Evolutionary conservation across 2,797 vertebrate genomes (phyloP).

Genomic region (Brotula barbata): DNA sequence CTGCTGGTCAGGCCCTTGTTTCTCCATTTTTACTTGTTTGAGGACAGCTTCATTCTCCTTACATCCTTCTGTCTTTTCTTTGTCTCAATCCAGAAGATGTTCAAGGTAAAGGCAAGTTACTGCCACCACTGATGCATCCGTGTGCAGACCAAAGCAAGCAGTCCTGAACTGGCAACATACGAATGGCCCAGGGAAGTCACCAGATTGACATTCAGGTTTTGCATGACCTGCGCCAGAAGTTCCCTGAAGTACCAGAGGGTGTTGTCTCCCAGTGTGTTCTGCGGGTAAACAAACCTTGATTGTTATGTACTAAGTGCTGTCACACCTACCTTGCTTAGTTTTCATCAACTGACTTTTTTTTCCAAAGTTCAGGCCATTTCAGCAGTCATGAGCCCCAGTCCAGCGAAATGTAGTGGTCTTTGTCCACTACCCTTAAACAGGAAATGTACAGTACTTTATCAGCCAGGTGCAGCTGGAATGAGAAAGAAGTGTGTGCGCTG

Average conservation of each 20-base stretch:
- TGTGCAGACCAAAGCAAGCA: conserved; percentile 80
- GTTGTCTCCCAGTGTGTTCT: conserved; percentile 97
- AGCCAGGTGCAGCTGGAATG: too few species aligned
- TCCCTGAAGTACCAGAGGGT: conserved; percentile 97
- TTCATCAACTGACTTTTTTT: too few species aligned
- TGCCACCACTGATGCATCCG: conserved; percentile 81
- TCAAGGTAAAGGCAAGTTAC: conserved; percentile 84
- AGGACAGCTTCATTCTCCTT: not conserved
- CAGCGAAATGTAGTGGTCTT: too few species aligned
- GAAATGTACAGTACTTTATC: too few species aligned
- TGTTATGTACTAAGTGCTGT: too few species aligned
- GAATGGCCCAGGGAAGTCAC: conserved; percentile 99
- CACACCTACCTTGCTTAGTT: too few species aligned
- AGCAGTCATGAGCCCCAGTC: too few species aligned
- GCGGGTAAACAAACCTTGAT: conserved; percentile 78
- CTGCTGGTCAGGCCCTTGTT: too few species aligned
- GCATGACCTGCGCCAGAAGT: conserved; percentile 98
- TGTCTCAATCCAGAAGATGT: conserved; percentile 83
- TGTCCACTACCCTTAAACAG: too few species aligned
- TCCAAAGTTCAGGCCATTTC: too few species aligned
- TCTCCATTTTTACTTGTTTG: too few species aligned
- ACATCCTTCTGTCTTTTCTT: not conserved
- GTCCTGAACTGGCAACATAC: conserved; percentile 91
- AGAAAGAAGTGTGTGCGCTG: too few species aligned
- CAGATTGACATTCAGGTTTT: conserved; percentile 99